Percentiles rank a stretch among this genome's conserved stretches.
phyloP scores from a whole-genome alignment of 2,888 invertebrate genomes.

The Embidobia sp. region DNA sequence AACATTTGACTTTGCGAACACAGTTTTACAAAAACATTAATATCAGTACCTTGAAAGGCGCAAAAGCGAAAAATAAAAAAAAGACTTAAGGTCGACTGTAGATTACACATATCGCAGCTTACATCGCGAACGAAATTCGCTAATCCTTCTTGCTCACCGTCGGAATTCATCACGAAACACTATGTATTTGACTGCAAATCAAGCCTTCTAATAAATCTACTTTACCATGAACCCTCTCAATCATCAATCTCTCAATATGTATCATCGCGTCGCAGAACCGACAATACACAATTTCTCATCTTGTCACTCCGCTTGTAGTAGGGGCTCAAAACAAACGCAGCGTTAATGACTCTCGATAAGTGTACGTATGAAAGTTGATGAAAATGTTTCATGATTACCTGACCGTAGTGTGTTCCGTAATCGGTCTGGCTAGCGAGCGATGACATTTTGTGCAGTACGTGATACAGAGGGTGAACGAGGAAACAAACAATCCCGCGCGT shows the following conservation, averaged over 20 bases:
- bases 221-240: slow-evolving; percentile 10
- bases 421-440: background rate
- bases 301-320: slow-evolving; percentile 27
- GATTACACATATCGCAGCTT: no score
- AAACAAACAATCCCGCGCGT: no score
- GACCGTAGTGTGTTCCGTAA: slow-evolving; percentile 4
- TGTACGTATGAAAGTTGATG: slow-evolving; percentile 28
- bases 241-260: slow-evolving; percentile 26
- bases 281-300: slow-evolving; percentile 35
- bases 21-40: no score
- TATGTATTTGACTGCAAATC: no score
- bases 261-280: slow-evolving; percentile 9
- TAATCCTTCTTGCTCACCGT: no score
- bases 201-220: slow-evolving; percentile 17
- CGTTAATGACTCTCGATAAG: slow-evolving; percentile 34
- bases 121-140: no score
- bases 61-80: no score
- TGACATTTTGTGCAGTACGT: slow-evolving; percentile 7
- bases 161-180: slow-evolving; percentile 15
- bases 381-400: slow-evolving; percentile 30
- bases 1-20: no score
- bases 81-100: no score
- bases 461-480: no score
- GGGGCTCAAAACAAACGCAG: slow-evolving; percentile 24
- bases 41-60: no score